Percentiles rank a stretch among this genome's conserved stretches.
phyloP scores from a whole-genome alignment of 2,888 invertebrate genomes.

The Cantharis rufa region DNA sequence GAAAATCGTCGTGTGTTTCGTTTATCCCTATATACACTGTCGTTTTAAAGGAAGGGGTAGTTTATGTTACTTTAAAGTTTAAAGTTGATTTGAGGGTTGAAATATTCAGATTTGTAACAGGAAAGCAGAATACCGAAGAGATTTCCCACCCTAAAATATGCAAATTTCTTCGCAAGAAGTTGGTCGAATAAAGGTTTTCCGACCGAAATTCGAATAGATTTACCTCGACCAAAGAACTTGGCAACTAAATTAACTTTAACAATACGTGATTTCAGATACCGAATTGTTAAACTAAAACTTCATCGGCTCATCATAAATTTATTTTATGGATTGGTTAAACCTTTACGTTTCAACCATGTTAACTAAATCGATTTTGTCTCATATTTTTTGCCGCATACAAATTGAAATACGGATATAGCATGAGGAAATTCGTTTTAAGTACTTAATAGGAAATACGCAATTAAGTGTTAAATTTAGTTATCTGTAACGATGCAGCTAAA shows the following conservation, averaged over 20 bases:
- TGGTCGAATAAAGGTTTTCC: not conserved
- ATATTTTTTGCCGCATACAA: conserved; percentile 16
- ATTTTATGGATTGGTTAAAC: not conserved
- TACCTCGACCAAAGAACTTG: not conserved
- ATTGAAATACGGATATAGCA: conserved; percentile 18
- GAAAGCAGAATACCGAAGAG: conserved; percentile 18
- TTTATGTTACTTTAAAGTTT: conserved; percentile 30
- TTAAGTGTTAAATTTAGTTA: not conserved
- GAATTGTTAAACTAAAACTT: not conserved
- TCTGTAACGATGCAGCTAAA: not conserved
- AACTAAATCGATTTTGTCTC: conserved; percentile 19
- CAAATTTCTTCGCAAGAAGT: conserved; percentile 21
- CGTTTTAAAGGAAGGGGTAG: conserved; percentile 4
- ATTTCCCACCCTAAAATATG: conserved; percentile 10
- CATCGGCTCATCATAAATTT: not conserved
- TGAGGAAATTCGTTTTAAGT: conserved; percentile 25
- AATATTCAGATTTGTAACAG: conserved; percentile 34
- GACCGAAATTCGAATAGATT: not conserved
- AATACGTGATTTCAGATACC: not conserved
- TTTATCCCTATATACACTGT: not conserved
- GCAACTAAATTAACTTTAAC: not conserved
- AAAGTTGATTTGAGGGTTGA: conserved; percentile 34
- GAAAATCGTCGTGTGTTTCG: not conserved
- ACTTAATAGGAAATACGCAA: conserved; percentile 3
- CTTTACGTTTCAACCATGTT: not conserved